phyloP scores from a whole-genome alignment of 2,797 vertebrate species.

The Rousettus madagascariensis region DNA sequence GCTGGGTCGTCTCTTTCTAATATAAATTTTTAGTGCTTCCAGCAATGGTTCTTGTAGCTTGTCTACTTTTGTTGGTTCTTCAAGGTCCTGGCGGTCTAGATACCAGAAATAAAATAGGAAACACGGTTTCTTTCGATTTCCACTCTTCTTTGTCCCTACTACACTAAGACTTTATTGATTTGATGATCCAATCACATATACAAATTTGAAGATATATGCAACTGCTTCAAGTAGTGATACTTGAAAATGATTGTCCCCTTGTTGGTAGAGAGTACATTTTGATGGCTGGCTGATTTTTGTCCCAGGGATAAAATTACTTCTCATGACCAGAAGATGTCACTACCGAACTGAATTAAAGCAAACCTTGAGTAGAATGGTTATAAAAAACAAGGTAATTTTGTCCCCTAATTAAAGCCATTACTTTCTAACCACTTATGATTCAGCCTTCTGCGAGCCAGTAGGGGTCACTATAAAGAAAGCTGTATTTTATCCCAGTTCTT shows the following conservation, averaged over 20 bases:
- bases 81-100: constrained; percentile 94
- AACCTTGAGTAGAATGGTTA: background rate
- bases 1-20: constrained; percentile 93
- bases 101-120: constrained; percentile 30
- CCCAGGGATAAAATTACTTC: constrained; percentile 58
- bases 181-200: background rate
- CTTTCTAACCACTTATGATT: constrained; percentile 16
- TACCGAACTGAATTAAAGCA: constrained; percentile 60
- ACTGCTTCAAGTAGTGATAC: background rate
- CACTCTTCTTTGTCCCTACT: background rate
- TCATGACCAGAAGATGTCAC: constrained; percentile 83
- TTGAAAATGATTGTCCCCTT: background rate
- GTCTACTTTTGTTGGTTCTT: constrained; percentile 97
- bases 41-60: constrained; percentile 95
- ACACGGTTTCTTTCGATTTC: background rate
- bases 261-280: background rate
- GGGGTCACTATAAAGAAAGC: constrained; percentile 12
- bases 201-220: background rate
- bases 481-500: background rate
- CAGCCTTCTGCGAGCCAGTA: background rate
- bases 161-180: background rate
- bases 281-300: background rate
- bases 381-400: background rate
- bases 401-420: constrained; percentile 36
- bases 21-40: constrained; percentile 97